phyloP scores from a whole-genome alignment of 2,113 vertebrate genomes.

The Camarhynchus parvulus region DNA sequence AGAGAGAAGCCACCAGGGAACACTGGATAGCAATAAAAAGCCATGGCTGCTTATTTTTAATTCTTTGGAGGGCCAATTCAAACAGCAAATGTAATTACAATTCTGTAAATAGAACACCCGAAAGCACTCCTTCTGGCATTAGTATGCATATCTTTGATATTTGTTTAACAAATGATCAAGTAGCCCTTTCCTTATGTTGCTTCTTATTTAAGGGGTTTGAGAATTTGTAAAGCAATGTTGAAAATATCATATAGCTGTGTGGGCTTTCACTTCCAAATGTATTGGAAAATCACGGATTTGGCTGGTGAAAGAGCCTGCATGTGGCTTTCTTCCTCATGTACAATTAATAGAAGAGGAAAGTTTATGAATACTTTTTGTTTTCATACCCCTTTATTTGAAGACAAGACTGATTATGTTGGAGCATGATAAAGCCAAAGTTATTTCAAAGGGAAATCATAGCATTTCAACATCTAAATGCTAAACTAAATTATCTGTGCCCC shows the following conservation, averaged over 20 bases:
- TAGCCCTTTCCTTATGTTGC: slow-evolving; percentile 39
- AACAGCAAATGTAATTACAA: slow-evolving; percentile 75
- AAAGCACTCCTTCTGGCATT: slow-evolving; percentile 68
- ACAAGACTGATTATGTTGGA: not conserved
- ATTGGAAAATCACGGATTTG: not conserved
- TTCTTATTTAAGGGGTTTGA: slow-evolving; percentile 42
- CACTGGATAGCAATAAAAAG: slow-evolving; percentile 47
- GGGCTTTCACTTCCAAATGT: not conserved
- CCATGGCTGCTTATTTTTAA: slow-evolving; percentile 53
- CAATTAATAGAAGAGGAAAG: not conserved
- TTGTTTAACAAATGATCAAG: slow-evolving; percentile 69
- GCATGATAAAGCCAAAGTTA: not conserved
- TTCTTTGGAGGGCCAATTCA: slow-evolving; percentile 72
- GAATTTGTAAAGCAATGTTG: not conserved
- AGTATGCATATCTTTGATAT: slow-evolving; percentile 57
- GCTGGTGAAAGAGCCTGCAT: not conserved
- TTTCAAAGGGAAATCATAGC: not conserved
- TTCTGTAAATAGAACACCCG: slow-evolving; percentile 69
- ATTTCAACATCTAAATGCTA: not conserved
- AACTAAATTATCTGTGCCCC: not conserved
- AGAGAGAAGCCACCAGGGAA: slow-evolving; percentile 53
- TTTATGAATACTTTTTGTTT: not conserved
- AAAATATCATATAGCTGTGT: not conserved
- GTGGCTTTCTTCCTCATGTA: not conserved
- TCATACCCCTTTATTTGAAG: not conserved